Base-by-base conservation (phyloP, 2,113 vertebrate genomes). In the Salminus brasiliensis region DNA sequence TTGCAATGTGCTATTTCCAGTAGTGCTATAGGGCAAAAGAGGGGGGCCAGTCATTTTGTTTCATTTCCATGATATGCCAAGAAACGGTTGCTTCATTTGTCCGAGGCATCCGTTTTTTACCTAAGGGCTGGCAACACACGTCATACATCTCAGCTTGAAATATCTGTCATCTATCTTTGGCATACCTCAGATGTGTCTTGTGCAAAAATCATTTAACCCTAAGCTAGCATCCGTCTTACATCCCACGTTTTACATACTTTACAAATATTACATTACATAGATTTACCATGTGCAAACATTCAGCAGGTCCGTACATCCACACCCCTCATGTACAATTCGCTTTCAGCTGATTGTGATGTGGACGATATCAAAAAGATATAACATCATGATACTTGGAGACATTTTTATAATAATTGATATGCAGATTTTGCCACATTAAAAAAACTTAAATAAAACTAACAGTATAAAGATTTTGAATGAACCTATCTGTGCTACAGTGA, bases 121-220 rank as follows among this genome's bases (percentile, higher is more conserved):
- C 57, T 60, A 36, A 43, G 43, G 52, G 23, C 29, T 57, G 59
- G 67, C 21, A 71, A n/a, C 41, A 41, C 8, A 49, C 32, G 45
- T 49, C 23, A 52, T 59, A 47, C 39, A 59, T 78, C 43, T 47
- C n/a, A 3, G 41, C 21, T 45, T 29, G 60, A 32, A 32, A 63
- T 63, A 78, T 59, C 43, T 59, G 36, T 78, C 57, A 59, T 55
- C 30, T 57, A 52, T 62, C 43, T 79, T 63, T 79, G 60, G 68
- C 70, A 72, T 53, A 72, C 43, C 45, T 65, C 43, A 63, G 30
- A 79, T 72, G 57, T 72, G 43, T 45, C 18, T 49, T 15, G 7
- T 3, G 5, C 52, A 41, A 45, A 59, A 55, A 65, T 53, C 60
- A 52, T 79, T 63, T 63, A 36, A 62, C 69, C 21, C 36, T 41